Evolutionary conservation across 2,797 vertebrate species (phyloP), one percentile per base, ranked within the genome.

Genomic region (Eospalax fontanierii): DNA sequence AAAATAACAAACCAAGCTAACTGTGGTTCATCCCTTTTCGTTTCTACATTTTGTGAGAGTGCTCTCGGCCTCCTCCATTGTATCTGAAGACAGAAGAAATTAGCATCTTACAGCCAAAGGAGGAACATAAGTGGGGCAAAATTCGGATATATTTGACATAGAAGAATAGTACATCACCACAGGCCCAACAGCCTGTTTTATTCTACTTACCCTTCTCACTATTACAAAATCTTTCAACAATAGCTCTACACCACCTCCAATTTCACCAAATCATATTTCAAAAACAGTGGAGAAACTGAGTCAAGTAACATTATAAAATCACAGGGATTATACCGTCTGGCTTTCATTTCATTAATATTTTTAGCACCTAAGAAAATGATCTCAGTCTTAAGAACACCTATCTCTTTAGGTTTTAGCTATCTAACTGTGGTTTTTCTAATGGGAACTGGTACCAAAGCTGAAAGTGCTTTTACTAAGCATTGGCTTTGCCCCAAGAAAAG

Each of bases 21-120:
- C 24, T 1, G 24, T 14, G 0, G 0, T 4, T 14, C 6, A 24
- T 14, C 16, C 2, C 5, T 68, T 46, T 14, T 2, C 6, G 0
- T 24, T 6, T 75, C 54, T 59, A 26, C 8, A 33, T 35, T 21
- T 33, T 30, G 1, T 1, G 7, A 86, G 75, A 80, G 26, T 18
- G 59, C 24, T 61, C 38, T 21, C 6, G 6, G 33, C 1, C 19
- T 61, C 38, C 11, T 3, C 28, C 40, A 4, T 3, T 16, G 1
- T 14, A 14, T 16, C 63, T 4, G 35, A 84, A 89, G 54, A 57
- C 40, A 71, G 5, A 15, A 63, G 40, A 91, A 40, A 86, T 63
- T 57, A 54, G 0, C 28, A n/a, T 21, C 57, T 2, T 35, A 5
- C 28, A 50, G 33, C 24, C 5, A 16, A 18, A 24, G 22, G 7